Evolutionary conservation across 2,113 vertebrate genomes (phyloP).

Genomic region (Marmota monax): DNA sequence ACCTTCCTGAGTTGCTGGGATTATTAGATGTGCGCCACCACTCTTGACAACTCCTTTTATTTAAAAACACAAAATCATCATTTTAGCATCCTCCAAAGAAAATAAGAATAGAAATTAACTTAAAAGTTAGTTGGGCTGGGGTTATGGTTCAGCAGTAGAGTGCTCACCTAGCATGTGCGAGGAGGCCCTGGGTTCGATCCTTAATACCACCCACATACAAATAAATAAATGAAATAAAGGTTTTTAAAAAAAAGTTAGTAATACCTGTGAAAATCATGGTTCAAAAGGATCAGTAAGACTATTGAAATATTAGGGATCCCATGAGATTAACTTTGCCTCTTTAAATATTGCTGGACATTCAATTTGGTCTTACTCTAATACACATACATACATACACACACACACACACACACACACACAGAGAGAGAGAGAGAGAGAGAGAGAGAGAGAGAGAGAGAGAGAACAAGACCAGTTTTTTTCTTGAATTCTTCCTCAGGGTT

Average conservation of each 20-base stretch:
- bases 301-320: neutral
- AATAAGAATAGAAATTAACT: conserved; percentile 9
- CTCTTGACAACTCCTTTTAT: neutral
- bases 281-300: neutral
- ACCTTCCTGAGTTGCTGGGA: neutral
- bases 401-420: too few species aligned
- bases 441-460: neutral
- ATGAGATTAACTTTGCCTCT: neutral
- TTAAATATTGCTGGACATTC: conserved; percentile 32
- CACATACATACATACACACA: neutral
- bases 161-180: too few species aligned
- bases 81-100: conserved; percentile 12
- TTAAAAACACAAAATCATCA: conserved; percentile 52
- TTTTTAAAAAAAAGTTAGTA: neutral
- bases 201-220: too few species aligned
- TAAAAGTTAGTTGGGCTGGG: neutral
- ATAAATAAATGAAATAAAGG: too few species aligned
- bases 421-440: too few species aligned
- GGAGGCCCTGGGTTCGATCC: too few species aligned
- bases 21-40: neutral
- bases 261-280: conserved; percentile 11
- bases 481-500: neutral
- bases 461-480: neutral
- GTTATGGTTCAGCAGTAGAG: too few species aligned
- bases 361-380: conserved; percentile 25